These are phyloP conservation scores for Drosophila bipectinata DNA, from an alignment of 1,140 invertebrate species.

Conservation along the genomic window DNA sequence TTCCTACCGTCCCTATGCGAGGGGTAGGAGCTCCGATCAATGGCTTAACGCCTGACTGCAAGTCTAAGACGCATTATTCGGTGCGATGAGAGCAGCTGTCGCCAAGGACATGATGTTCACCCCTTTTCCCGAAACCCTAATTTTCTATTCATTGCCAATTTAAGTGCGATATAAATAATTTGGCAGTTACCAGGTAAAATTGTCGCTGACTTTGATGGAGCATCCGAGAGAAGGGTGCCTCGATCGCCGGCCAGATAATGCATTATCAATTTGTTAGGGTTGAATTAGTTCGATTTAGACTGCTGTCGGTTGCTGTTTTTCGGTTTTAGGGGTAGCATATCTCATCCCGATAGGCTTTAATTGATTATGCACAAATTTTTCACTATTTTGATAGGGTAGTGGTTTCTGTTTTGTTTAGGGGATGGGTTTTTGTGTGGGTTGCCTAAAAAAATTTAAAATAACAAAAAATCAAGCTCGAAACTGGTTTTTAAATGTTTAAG, in stretches of 20 bases:
- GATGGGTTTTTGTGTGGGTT: slow-evolving; percentile 2
- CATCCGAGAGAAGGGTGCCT: slow-evolving; percentile 41
- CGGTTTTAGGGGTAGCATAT: slow-evolving; percentile 25
- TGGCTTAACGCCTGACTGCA: slow-evolving; percentile 60
- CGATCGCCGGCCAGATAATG: slow-evolving; percentile 49
- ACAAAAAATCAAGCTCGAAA: slow-evolving; percentile 7
- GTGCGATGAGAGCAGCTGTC: slow-evolving; percentile 70
- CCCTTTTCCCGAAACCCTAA: slow-evolving; percentile 58
- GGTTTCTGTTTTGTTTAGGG: slow-evolving; percentile 27
- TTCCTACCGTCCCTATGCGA: slow-evolving; percentile 17
- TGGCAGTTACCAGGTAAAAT: slow-evolving; percentile 69
- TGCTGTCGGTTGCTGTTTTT: slow-evolving; percentile 28
- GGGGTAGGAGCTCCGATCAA: slow-evolving; percentile 47
- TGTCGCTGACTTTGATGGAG: slow-evolving; percentile 68
- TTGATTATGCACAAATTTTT: slow-evolving; percentile 73
- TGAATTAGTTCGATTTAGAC: slow-evolving; percentile 70
- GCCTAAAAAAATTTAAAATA: slow-evolving; percentile 5
- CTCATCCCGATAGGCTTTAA: slow-evolving; percentile 53
- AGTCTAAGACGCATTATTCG: slow-evolving; percentile 49
- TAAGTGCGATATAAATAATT: slow-evolving; percentile 81
- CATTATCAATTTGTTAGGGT: slow-evolving; percentile 75
- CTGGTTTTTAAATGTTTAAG: slow-evolving; percentile 38
- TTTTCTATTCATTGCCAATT: slow-evolving; percentile 80
- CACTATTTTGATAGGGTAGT: slow-evolving; percentile 59
- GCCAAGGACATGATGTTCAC: slow-evolving; percentile 50